Percentiles rank a stretch among this genome's conserved stretches.
These are phyloP conservation scores for Nymphalis urticae DNA, from an alignment of 2,888 invertebrate genomes.

Conservation along the genomic window DNA sequence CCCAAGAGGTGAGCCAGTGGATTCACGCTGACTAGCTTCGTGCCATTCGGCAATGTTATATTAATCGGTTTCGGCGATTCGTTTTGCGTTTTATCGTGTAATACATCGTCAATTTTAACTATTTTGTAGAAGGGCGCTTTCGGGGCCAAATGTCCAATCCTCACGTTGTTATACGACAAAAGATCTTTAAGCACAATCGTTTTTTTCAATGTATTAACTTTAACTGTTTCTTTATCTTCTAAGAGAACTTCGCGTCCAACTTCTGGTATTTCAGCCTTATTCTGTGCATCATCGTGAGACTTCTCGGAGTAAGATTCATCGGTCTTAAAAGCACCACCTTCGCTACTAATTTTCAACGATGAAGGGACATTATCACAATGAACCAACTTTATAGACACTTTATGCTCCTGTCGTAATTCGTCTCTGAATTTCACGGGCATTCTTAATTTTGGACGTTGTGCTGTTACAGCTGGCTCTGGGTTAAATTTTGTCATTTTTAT, in stretches of 20 bases:
- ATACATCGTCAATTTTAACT: constrained; percentile 57
- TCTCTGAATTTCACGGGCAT: constrained; percentile 60
- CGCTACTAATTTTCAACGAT: constrained; percentile 11
- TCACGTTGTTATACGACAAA: constrained; percentile 48
- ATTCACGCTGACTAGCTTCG: constrained; percentile 61
- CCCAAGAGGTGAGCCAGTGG: constrained; percentile 66
- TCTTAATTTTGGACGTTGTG: constrained; percentile 40
- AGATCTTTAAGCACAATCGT: constrained; percentile 57
- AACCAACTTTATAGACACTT: constrained; percentile 52
- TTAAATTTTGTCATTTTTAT: constrained; percentile 61
- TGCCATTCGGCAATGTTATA: constrained; percentile 57
- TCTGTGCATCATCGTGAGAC: constrained; percentile 38
- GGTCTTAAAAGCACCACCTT: neutral
- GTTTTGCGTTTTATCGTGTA: constrained; percentile 26
- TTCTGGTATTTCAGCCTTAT: constrained; percentile 57
- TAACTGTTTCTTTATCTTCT: constrained; percentile 50
- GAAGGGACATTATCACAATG: constrained; percentile 18
- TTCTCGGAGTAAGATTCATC: constrained; percentile 31
- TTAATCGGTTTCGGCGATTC: neutral
- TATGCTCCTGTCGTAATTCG: constrained; percentile 38
- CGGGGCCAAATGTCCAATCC: constrained; percentile 60
- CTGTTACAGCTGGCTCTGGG: constrained; percentile 20
- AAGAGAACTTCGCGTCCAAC: constrained; percentile 67
- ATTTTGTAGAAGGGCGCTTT: constrained; percentile 71
- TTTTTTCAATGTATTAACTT: constrained; percentile 42